A percentile compares a stretch with the other conserved stretches of the same genome.
Conservation (phyloP, 2,888 invertebrate genomes). For the Oligia latruncula region DNA sequence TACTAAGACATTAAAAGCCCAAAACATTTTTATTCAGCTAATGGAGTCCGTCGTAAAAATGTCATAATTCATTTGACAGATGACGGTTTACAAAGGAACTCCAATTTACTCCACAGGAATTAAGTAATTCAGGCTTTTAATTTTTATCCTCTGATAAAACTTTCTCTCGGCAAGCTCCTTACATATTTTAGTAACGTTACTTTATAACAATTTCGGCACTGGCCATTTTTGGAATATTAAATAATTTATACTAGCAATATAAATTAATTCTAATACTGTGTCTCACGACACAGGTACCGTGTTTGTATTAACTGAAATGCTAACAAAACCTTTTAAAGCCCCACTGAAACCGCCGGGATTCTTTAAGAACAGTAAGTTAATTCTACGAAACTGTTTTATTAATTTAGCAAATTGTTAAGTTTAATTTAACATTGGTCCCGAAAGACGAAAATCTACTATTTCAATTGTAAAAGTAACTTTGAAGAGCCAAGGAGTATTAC, state of each 20-base stretch:
- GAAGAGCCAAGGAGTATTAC: constrained; percentile 29
- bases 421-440: constrained; percentile 71
- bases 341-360: constrained; percentile 56
- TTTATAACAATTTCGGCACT: constrained; percentile 33
- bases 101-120: constrained; percentile 75
- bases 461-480: constrained; percentile 66
- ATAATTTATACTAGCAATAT: constrained; percentile 18
- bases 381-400: constrained; percentile 75
- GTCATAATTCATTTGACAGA: constrained; percentile 82
- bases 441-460: constrained; percentile 74
- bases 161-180: constrained; percentile 60
- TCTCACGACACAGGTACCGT: constrained; percentile 47
- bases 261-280: constrained; percentile 26
- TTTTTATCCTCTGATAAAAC: constrained; percentile 72
- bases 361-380: constrained; percentile 69
- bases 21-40: constrained; percentile 77
- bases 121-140: constrained; percentile 76
- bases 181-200: constrained; percentile 65
- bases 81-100: constrained; percentile 77
- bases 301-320: constrained; percentile 52
- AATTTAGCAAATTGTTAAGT: constrained; percentile 84
- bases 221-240: constrained; percentile 24
- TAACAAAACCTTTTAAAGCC: constrained; percentile 65
- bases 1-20: constrained; percentile 69
- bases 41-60: constrained; percentile 78